Percentiles rank a stretch among this genome's conserved stretches.
These are phyloP conservation scores for Urocolius indicus DNA, from an alignment of 2,113 vertebrate species.

Conservation along the genomic window DNA sequence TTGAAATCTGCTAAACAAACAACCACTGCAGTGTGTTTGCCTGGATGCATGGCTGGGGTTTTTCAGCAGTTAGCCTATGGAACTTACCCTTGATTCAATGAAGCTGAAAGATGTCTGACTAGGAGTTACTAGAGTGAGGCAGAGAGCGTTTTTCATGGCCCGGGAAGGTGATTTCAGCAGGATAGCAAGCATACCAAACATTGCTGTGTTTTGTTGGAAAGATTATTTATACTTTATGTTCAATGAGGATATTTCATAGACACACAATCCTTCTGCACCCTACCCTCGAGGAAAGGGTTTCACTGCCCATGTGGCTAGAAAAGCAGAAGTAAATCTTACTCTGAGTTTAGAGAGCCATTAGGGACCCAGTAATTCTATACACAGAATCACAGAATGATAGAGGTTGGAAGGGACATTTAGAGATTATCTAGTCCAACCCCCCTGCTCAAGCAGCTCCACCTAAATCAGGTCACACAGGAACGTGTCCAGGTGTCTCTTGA, in stretches of 20 bases:
- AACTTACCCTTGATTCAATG: background rate
- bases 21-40: background rate
- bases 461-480: no score
- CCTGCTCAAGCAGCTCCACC: no score
- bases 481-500: no score
- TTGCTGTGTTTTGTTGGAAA: background rate
- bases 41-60: background rate
- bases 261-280: background rate
- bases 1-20: background rate
- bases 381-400: no score
- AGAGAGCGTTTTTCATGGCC: background rate
- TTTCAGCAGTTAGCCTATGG: background rate
- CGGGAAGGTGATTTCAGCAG: background rate
- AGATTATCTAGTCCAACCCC: no score
- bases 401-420: no score
- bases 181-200: background rate
- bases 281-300: background rate
- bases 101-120: background rate
- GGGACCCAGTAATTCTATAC: background rate
- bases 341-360: background rate
- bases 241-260: background rate
- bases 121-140: background rate
- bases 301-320: background rate
- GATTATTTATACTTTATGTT: accelerated
- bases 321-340: background rate